Percentiles rank a stretch among this genome's conserved stretches.
These are phyloP conservation scores for Daktulosphaira vitifoliae DNA, from an alignment of 1,140 invertebrate species.

Conservation along the genomic window DNA sequence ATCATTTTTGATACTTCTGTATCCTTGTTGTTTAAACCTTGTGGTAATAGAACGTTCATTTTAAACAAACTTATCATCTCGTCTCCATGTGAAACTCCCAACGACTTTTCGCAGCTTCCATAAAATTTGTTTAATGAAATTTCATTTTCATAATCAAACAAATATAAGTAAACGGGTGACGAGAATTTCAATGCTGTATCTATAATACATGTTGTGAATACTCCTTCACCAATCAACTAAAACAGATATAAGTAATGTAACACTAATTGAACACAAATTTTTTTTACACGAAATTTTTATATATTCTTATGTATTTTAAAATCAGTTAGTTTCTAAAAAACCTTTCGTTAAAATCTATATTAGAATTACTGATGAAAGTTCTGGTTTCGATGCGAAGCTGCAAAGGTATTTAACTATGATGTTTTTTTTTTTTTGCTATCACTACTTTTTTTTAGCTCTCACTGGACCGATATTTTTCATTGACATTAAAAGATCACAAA, in stretches of 20 bases:
- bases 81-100: conserved; percentile 3
- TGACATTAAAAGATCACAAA: no score
- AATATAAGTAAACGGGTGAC: background rate
- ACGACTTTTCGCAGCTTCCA: background rate
- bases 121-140: background rate
- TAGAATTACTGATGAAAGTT: no score
- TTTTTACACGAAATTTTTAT: no score
- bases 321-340: no score
- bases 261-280: no score
- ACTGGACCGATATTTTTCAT: no score
- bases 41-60: background rate
- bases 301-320: no score
- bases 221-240: background rate
- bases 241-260: background rate
- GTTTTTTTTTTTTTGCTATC: no score
- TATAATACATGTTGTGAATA: background rate
- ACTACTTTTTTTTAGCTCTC: no score
- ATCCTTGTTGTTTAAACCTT: conserved; percentile 1
- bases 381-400: no score
- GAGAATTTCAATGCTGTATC: background rate
- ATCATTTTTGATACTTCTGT: background rate
- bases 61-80: conserved; percentile 15
- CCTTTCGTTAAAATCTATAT: no score
- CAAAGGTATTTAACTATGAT: no score
- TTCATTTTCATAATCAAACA: conserved; percentile 17